Evolutionary conservation across 1,140 invertebrate species (phyloP).

Genomic region (Trypoxylus dichotomus): DNA sequence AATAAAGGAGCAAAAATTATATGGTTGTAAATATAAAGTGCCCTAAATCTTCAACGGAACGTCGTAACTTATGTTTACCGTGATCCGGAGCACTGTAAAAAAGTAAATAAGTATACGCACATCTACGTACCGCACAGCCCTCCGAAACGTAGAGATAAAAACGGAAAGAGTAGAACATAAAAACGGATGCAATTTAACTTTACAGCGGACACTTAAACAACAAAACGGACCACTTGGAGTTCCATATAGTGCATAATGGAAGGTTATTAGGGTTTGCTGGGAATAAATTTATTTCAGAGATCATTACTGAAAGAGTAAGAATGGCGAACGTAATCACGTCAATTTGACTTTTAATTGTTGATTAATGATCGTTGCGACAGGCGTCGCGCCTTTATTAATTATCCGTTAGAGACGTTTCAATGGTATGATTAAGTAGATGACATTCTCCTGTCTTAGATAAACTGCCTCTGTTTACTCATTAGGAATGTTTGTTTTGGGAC

Average conservation of each 20-base stretch:
- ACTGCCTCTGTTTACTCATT: constrained; percentile 44
- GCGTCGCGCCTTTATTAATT: constrained; percentile 42
- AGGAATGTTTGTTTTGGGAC: constrained; percentile 44
- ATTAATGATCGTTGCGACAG: constrained; percentile 36
- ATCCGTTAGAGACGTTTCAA: constrained; percentile 42
- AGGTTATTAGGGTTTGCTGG: neutral
- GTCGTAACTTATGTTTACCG: constrained; percentile 2
- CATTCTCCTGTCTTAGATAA: constrained; percentile 43
- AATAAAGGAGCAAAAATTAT: neutral
- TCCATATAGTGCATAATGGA: neutral
- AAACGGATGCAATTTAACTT: neutral
- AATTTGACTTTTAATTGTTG: constrained; percentile 42
- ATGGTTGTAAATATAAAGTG: neutral
- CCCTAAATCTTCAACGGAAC: neutral
- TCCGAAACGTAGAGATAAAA: neutral
- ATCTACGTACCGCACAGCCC: neutral
- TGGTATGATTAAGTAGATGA: constrained; percentile 44
- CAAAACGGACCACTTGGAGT: neutral
- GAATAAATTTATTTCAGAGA: constrained; percentile 30
- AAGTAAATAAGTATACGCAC: neutral
- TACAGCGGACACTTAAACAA: neutral
- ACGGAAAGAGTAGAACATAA: constrained; percentile 2
- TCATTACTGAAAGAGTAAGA: constrained; percentile 29
- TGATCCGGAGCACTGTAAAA: neutral
- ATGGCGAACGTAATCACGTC: constrained; percentile 36